phyloP scores from a whole-genome alignment of 2,113 vertebrate genomes.

The Chloropsis hardwickii region DNA sequence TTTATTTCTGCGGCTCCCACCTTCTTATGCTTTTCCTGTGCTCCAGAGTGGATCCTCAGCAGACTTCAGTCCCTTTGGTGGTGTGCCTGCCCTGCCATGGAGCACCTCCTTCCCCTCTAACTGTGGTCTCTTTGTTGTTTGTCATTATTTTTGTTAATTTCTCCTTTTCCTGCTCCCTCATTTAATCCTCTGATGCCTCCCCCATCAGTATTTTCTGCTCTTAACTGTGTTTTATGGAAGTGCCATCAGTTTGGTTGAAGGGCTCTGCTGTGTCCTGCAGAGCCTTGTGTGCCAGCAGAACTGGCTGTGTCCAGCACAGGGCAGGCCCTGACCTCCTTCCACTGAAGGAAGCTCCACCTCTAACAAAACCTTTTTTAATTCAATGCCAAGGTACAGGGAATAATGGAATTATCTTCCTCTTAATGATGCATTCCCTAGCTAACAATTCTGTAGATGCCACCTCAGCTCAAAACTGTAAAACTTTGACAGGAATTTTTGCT shows the following conservation, averaged over 20 bases:
- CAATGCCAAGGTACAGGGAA: not conserved
- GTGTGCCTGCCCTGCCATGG: not conserved
- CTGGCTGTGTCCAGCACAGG: not conserved
- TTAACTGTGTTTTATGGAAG: not conserved
- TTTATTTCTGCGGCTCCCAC: not conserved
- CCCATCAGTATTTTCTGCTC: not conserved
- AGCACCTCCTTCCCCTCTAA: not conserved
- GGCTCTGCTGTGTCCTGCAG: not conserved
- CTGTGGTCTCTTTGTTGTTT: not conserved
- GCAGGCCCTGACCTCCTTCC: not conserved
- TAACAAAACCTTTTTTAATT: not conserved
- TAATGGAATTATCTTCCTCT: not conserved
- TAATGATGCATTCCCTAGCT: not conserved
- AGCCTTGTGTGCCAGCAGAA: not conserved
- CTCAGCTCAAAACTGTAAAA: not conserved
- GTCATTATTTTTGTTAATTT: not conserved
- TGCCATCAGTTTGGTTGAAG: not conserved
- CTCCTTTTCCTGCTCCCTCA: not conserved
- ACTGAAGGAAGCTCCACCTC: not conserved
- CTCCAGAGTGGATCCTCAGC: not conserved
- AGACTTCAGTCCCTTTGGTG: not conserved
- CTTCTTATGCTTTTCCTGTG: not conserved
- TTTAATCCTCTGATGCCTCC: not conserved
- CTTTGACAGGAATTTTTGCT: not conserved
- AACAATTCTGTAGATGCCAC: not conserved